Evolutionary conservation across 2,888 invertebrate genomes (phyloP).

Genomic region (Sinodicranocentrus sp.): DNA sequence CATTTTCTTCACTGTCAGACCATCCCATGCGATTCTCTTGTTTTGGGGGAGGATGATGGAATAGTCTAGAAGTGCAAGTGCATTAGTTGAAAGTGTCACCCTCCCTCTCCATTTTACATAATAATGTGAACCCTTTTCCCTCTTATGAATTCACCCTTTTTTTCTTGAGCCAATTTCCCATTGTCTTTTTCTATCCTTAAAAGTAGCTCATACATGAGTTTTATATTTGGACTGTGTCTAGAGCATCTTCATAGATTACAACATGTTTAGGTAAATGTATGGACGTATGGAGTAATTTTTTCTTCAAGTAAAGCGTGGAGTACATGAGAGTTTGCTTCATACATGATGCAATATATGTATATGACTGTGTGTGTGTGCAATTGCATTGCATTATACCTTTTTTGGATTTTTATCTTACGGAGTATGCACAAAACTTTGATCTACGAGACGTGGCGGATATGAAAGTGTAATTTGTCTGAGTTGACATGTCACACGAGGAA

Average conservation of each 20-base stretch:
- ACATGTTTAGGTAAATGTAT: conserved; percentile 10
- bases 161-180: conserved; percentile 13
- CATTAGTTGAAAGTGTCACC: conserved; percentile 1
- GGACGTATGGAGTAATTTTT: background rate
- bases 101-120: conserved; percentile 15
- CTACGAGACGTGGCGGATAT: background rate
- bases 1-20: conserved; percentile 42
- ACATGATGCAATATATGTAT: too few species aligned
- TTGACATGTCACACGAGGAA: conserved; percentile 27
- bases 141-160: background rate
- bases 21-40: conserved; percentile 19
- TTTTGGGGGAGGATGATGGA: too few species aligned
- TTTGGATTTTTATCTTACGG: too few species aligned
- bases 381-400: too few species aligned
- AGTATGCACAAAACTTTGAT: background rate
- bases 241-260: background rate
- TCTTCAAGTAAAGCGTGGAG: background rate
- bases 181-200: too few species aligned
- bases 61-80: background rate
- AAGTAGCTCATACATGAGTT: too few species aligned
- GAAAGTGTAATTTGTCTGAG: conserved; percentile 35
- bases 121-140: background rate
- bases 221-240: too few species aligned
- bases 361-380: too few species aligned
- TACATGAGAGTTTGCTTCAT: too few species aligned